Evolutionary conservation across 2,888 invertebrate genomes (phyloP).

Genomic region (Eugnorisma glareosa): DNA sequence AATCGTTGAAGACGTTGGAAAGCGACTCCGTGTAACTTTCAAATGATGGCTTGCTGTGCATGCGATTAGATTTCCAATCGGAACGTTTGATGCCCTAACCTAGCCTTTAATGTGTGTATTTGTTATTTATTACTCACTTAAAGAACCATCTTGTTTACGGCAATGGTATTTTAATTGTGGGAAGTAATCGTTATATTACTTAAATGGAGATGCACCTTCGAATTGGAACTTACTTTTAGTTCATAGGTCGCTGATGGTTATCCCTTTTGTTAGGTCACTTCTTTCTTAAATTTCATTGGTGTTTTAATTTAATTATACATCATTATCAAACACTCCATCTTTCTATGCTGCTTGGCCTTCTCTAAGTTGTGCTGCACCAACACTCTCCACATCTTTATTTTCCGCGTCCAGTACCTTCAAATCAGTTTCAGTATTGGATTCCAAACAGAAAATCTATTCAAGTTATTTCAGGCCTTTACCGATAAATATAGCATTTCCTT

Average conservation of each 20-base stretch:
- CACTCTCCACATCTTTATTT: not conserved
- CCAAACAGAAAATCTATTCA: slow-evolving; percentile 28
- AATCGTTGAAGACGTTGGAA: slow-evolving; percentile 74
- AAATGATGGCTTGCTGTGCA: slow-evolving; percentile 69
- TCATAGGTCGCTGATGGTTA: slow-evolving; percentile 13
- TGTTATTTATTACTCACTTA: slow-evolving; percentile 54
- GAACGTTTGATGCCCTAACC: slow-evolving; percentile 65
- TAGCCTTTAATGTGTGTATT: slow-evolving; percentile 53
- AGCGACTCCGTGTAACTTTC: slow-evolving; percentile 73
- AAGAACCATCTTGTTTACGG: slow-evolving; percentile 36
- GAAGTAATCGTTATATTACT: slow-evolving; percentile 13
- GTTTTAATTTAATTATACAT: not conserved
- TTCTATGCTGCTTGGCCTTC: rapidly evolving
- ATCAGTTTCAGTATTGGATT: slow-evolving; percentile 5
- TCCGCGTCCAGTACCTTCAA: not conserved
- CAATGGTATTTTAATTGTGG: slow-evolving; percentile 36
- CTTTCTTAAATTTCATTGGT: not conserved
- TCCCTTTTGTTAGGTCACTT: not conserved
- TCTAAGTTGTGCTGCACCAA: not conserved
- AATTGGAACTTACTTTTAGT: not conserved
- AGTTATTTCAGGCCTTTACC: slow-evolving; percentile 31
- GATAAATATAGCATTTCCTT: slow-evolving; percentile 56
- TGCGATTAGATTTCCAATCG: slow-evolving; percentile 75
- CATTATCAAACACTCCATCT: not conserved
- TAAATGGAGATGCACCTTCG: not conserved